phyloP scores from a whole-genome alignment of 2,113 vertebrate genomes.

The Octodon degus region DNA sequence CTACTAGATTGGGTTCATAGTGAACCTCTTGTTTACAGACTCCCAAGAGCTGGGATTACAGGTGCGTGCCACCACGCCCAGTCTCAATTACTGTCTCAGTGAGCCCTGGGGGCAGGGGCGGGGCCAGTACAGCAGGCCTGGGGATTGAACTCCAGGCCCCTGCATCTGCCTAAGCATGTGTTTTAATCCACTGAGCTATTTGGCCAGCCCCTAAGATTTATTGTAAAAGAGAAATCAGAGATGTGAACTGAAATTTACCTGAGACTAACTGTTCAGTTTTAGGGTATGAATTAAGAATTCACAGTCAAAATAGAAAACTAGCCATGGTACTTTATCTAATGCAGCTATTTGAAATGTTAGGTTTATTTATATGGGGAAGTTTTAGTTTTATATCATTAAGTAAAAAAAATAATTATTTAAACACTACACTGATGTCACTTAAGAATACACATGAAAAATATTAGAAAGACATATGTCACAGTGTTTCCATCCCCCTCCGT shows the following conservation, averaged over 20 bases:
- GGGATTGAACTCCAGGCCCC: no score
- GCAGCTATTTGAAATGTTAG: background rate
- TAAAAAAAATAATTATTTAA: slow-evolving; percentile 24
- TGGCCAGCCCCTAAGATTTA: background rate
- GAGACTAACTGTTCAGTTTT: background rate
- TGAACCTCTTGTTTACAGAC: no score
- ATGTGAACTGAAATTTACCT: background rate
- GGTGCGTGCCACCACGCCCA: no score
- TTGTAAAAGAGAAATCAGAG: background rate
- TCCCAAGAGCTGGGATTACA: no score
- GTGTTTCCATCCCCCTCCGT: background rate
- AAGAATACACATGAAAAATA: background rate
- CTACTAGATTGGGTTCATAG: no score
- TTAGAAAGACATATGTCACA: background rate
- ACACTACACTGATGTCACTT: background rate
- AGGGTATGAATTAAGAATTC: background rate
- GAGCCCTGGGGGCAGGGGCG: no score
- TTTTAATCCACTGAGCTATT: no score
- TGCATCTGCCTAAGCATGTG: no score
- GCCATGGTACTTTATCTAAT: background rate
- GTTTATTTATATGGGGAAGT: background rate
- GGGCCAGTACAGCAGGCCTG: no score
- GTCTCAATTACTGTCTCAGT: no score
- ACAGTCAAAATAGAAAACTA: background rate
- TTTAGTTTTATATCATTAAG: slow-evolving; percentile 22